Evolutionary conservation across 2,113 vertebrate species (phyloP), one percentile per base, ranked within the genome.

Genomic region (Rattus rattus): DNA sequence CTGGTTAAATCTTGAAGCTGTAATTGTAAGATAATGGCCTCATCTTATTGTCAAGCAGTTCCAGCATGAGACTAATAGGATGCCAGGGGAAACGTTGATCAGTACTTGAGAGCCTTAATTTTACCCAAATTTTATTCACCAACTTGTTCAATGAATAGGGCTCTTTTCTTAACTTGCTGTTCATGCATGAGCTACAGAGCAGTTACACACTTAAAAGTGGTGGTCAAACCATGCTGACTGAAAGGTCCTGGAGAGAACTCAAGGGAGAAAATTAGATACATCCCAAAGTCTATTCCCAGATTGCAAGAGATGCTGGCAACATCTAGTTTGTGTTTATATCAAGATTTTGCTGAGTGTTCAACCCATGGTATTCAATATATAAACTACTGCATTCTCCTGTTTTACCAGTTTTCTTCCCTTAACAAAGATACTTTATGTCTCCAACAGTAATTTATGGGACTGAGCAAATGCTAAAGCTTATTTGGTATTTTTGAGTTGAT

Each of bases 1-100:
- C 94, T 96, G 90, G 87, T 96, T 97, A 96, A 96, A 96, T 97
- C 94, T 97, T 97, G 95, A 95, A 96, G 92, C 72, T 97, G 87
- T 96, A 96, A 96, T 97, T 97, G 83, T 97, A 91, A 97, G 85
- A 95, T 92, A 96, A 97, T 96, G 95, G 88, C 8, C 1, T 33
- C 92, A 76, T 96, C 94, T 95, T 94, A 96, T 93, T 97, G 93
- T 97, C 77, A 97, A 94, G 96, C 91, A 94, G 83, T 91, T 98
- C 95, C 87, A 97, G 92, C 94, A 77, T 81, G 92, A 96, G 94
- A 92, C 91, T 88, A 95, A 94, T 87, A 97, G 90, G 83, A 96
- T 94, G 83, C 92, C 94, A 97, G 72, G 73, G 95, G 94, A 97
- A 96, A 97, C 90, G 90, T 83, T 96, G 94, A 94, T 97, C 91